Base-by-base conservation (phyloP, 2,113 vertebrate genomes). In the Percina caprodes region DNA sequence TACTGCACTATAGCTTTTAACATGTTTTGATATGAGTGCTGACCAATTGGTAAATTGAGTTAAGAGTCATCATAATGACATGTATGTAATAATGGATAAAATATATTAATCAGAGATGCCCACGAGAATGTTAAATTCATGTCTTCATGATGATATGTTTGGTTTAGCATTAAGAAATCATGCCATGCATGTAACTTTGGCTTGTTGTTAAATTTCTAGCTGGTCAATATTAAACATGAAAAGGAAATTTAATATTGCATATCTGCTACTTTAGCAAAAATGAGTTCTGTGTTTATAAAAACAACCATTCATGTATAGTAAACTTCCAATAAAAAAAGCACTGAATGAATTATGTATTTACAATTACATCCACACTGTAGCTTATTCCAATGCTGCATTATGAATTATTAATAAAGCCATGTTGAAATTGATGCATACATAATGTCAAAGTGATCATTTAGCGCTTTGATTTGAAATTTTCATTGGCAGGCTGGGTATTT, bases 391-490 rank as follows among this genome's bases (percentile, higher is more conserved):
- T 51, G 39, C 55, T 30, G 18, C n/a, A 60, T 16, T 15, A 73
- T 82, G 24, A 72, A 69, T 82, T 56, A 60, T 59, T 69, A 15
- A 79, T 39, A 13, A 46, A 46, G 33, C 23, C 13, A 15, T 24
- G 26, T 58, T 85, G 46, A 78, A 79, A 12, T 16, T 2, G n/a
- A 49, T 65, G 18, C 6, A 73, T 33, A 60, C 14, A 80, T 42
- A 9, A 66, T 76, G 24, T 56, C 35, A 77, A 69, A 65, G 46
- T 68, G 66, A 55, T 73, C 14, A 69, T 60, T 69, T 39, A 54
- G 59, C 5, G 5, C 48, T 71, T 78, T 90, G 42, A 80, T 75
- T 26, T 18, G 12, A 15, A 54, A 23, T 35, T 87, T 73, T 69
- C 12, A 69, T 59, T 33, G 73, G 30, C 19, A 56, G 33, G 51